Base-by-base conservation (phyloP, 35 echinoderm and acorn worm species). In the Strongylocentrotus purpuratus region DNA sequence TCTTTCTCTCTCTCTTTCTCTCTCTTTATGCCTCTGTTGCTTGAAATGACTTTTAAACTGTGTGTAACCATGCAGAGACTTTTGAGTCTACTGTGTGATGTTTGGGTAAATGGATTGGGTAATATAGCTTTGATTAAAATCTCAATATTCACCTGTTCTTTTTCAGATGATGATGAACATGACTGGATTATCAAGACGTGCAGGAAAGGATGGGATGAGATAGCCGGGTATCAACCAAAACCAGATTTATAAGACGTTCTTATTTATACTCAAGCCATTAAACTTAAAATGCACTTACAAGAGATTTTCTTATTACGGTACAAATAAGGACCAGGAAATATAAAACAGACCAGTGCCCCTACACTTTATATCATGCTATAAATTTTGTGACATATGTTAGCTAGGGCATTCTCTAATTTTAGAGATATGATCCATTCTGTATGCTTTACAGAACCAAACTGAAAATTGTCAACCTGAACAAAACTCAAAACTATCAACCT, bases 131-230 rank as follows among this genome's bases (percentile, higher is more conserved):
- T 55, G 7, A 55, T 55, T 78, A 18, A 78, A 31, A 31, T 93
- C 7, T 4, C n/a, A 85, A 85, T 93, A 14, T 93, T 90, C 31
- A 58, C 41, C 59, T 85, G 15, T 85, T 2, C n/a, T 85, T 96
- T 78, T 71, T 94, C 96, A 99, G 98, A 99, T 95, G 98, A 98
- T 95, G 98, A 99, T 96, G 98, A 99, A 90, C 98, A 99, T 95
- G 96, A 95, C 17, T 98, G 98, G 98, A 98, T 99, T 45, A 94
- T 99, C 33, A 97, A 65, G 60, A 99, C 98, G 4, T 99, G 98
- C 95, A 94, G 98, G 22, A 99, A 99, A 96, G 98, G 98, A 94
- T 99, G 98, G 98, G 98, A 99, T 90, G 98, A 99, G 85, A 98
- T 99, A 31, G 98, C 98, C 22, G 98, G 98, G 5, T 96, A 94